Base-by-base conservation (phyloP, 1,140 invertebrate genomes). In the Heliconius nattereri region DNA sequence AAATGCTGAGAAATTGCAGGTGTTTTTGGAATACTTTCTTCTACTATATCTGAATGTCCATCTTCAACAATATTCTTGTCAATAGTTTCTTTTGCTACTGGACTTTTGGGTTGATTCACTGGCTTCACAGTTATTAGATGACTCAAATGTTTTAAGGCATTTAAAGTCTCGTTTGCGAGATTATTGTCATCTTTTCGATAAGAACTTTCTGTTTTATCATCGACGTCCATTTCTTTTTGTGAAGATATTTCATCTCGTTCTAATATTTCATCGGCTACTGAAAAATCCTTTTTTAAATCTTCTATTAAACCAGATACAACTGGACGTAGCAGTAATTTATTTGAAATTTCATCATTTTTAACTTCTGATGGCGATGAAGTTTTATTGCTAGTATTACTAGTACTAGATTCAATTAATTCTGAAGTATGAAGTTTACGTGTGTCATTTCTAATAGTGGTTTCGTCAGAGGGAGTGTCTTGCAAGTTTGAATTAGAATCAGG, bases 101-200 rank as follows among this genome's bases (percentile, higher is more conserved):
- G 2, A 13, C 37, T 35, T 60, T 85, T 79, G 13, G 13, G 60
- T 71, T 84, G 79, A 80, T 73, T 76, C 73, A 90, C 76, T 40
- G 86, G 75, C 81, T 93, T 93, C 3, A 93, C 81, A 49, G 90
- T 92, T 72, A 91, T 87, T 16, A 90, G 83, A 83, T 89, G 87
- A 84, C 91, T 90, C 75, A 93, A 84, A 81, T 86, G 87, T 85
- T 91, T 91, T 71, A 92, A 84, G 2, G 84, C 87, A 76, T 84
- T 84, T 78, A 91, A 79, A 70, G 90, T 83, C 35, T 82, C 84
- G 77, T 84, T 81, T 32, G 78, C 16, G 40, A 20, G 57, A 70
- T 45, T 81, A 79, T 82, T 71, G 74, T 60, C 11, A 20, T 78
- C 57, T 73, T 72, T 74, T 70, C 73, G 20, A 23, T 29, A 11